These are phyloP conservation scores for Catocala fraxini DNA, from an alignment of 2,888 invertebrate species.

Conservation along the genomic window DNA sequence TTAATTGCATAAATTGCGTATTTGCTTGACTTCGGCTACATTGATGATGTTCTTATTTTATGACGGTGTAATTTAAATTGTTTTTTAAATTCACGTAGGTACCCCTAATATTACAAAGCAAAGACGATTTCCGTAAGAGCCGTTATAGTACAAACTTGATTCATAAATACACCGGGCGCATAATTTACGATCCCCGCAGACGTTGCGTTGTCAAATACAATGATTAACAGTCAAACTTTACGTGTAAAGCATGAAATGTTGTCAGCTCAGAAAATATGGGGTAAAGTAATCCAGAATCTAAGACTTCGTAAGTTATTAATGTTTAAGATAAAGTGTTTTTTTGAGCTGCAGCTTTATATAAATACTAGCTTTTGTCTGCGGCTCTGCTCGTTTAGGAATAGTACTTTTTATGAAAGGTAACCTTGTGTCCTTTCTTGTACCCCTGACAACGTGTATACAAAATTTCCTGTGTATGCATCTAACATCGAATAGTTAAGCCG, in stretches of 20 bases:
- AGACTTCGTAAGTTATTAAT: constrained; percentile 17
- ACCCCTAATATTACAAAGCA: background rate
- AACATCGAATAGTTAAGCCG: no score
- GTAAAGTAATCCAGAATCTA: constrained; percentile 13
- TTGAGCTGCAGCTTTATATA: no score
- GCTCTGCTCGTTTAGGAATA: no score
- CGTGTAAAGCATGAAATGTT: constrained; percentile 26
- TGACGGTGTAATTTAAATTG: no score
- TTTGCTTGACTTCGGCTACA: no score
- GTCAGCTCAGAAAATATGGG: constrained; percentile 31
- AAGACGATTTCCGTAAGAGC: constrained; percentile 22
- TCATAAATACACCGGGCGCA: constrained; percentile 65
- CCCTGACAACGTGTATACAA: no score
- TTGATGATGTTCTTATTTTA: no score
- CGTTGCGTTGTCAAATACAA: constrained; percentile 44
- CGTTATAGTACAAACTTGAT: constrained; percentile 46
- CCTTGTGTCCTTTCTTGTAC: no score
- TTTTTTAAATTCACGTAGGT: constrained; percentile 8
- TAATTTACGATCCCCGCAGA: constrained; percentile 63
- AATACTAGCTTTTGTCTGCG: background rate
- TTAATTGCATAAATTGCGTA: no score
- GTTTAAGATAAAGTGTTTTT: background rate
- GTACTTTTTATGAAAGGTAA: no score
- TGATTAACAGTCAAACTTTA: constrained; percentile 65
- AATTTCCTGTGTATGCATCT: no score